Evolutionary conservation across 2,888 invertebrate genomes (phyloP), one percentile per base, ranked within the genome.

Genomic region (Synanthedon myopaeformis): DNA sequence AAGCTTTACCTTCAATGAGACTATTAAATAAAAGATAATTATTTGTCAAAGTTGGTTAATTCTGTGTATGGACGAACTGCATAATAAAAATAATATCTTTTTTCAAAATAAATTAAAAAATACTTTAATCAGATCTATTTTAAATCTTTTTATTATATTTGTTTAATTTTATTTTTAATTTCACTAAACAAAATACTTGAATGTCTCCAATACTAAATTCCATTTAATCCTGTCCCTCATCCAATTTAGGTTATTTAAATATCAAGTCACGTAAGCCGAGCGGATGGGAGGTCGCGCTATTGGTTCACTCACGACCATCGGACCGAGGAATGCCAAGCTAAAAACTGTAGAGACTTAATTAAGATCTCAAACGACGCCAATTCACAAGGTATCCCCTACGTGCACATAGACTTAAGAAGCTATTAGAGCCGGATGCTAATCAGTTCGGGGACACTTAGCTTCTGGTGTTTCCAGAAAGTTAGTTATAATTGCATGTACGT

Each of bases 301-400:
- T 49, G 49, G 49, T 51, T 41, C 19, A 53, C 58, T 53, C 56
- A 58, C 57, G 58, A 57, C 57, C 17, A 41, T 49, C 49, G 19
- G 19, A 23, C 17, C n/a, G 35, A 19, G 23, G 23, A 12, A 49
- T 63, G 68, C 64, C 63, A 61, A 65, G 68, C 79, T 82, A 82
- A 84, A 84, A 85, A 86, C 79, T 79, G 72, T 72, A 74, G 72
- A 63, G 79, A 74, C 83, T 85, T 86, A 86, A 86, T 86, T 85
- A 85, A 83, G 78, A 77, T 69, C 72, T 76, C 73, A 74, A 83
- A 79, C 79, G 79, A 78, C 65, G 80, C 78, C 82, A 85, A 85
- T 85, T 86, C 82, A 81, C 71, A 74, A 77, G 76, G 74, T 76
- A 79, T 74, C 72, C 62, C 66, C 72, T 75, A 79, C 74, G 77